Percentiles rank a stretch among this genome's conserved stretches.
Evolutionary conservation across 2,113 vertebrate species (phyloP).

Genomic region (Catagonus wagneri): DNA sequence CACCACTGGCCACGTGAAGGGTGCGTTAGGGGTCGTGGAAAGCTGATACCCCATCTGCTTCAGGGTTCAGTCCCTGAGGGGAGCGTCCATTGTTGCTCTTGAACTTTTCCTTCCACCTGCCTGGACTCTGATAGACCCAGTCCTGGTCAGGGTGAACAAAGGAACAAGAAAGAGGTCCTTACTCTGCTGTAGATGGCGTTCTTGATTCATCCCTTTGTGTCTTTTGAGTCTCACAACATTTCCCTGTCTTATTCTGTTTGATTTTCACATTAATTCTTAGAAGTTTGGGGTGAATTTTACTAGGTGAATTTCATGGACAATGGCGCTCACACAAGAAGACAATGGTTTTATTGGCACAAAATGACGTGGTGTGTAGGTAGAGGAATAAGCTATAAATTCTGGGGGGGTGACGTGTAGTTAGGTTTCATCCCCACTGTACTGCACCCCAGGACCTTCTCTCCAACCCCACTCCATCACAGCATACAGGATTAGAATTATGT

Average conservation of each 20-base stretch:
- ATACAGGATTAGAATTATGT: too few relatives aligned
- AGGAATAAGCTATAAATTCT: background rate
- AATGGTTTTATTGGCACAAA: background rate
- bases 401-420: background rate
- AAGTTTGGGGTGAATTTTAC: background rate
- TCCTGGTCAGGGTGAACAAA: too few relatives aligned
- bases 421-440: background rate
- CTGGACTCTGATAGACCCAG: background rate
- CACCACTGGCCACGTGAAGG: accelerated
- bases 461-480: background rate
- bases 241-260: background rate
- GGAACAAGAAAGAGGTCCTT: background rate
- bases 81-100: accelerated
- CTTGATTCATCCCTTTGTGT: background rate
- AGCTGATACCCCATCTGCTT: too few relatives aligned
- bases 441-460: background rate
- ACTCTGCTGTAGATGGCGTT: too few relatives aligned
- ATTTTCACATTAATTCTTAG: background rate
- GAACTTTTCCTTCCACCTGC: background rate
- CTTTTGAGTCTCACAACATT: background rate
- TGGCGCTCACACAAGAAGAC: background rate
- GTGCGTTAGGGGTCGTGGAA: background rate
- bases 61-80: accelerated
- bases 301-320: background rate
- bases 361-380: too few relatives aligned